Evolutionary conservation across 2,113 vertebrate species (phyloP), one percentile per base, ranked within the genome.

Genomic region (Lophura nycthemera): DNA sequence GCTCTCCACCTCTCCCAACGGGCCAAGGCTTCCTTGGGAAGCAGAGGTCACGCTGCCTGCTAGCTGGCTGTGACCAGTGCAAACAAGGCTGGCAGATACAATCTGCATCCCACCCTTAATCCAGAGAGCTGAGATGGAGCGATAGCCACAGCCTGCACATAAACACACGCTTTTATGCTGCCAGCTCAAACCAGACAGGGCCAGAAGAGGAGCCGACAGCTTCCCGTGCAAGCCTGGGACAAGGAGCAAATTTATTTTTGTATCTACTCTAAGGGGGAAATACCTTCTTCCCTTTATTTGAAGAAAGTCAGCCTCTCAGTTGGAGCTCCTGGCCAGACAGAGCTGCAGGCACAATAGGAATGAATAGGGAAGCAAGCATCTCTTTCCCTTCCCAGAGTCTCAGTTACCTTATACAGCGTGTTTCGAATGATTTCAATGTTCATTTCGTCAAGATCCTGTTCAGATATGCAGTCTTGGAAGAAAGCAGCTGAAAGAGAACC

Each of bases 381-480:
- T 83, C 48, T 21, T 61, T 38, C 50, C 17, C 34, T 67, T 48
- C 72, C 56, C 63, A 71, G 32, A 73, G n/a, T 30, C 27, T 61
- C 22, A 21, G 19, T 96, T 97, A 99, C 99, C 99, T 99, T 99
- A 95, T 99, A 99, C 15, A 99, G 98, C 0, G 99, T 99, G 95
- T 99, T 99, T 76, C 99, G 98, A 90, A 99, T 99, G 25, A 99
- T 99, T 97, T 99, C 99, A 5, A 99, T 99, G 96, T 99, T 99
- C 99, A 99, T 99, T 97, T 99, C 99, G 91, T 99, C 99, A 79
- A 99, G 97, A 96, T 99, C 99, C 97, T 99, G 99, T 90, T 99
- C 99, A 73, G 99, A 99, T 97, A 99, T 99, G 97, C 99, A 99
- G 95, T 99, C 99, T 97, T 99, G 99, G 97, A 99, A 99, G 96